Evolutionary conservation across 2,797 vertebrate species (phyloP).

Genomic region (Acrossocheilus wenchowensis): DNA sequence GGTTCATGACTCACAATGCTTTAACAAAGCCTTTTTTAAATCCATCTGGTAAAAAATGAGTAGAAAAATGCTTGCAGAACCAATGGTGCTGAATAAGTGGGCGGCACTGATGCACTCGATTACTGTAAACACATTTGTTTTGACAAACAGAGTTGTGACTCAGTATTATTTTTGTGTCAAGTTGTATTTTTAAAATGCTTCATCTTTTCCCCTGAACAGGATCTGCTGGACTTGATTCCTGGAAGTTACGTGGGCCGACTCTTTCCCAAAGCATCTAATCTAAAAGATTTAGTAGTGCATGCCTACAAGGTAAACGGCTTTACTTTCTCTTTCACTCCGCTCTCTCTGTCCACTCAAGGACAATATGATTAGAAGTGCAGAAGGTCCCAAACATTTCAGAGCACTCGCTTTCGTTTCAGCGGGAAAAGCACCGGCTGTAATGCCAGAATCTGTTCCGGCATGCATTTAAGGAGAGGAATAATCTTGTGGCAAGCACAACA

Average conservation of each 20-base stretch:
- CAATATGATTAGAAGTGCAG: neutral
- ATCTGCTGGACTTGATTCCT: constrained; percentile 85
- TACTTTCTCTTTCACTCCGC: constrained; percentile 18
- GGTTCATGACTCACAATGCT: neutral
- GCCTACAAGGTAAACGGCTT: constrained; percentile 88
- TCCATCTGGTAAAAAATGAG: neutral
- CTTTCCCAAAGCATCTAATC: constrained; percentile 88
- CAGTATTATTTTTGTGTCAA: neutral
- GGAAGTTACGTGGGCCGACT: constrained; percentile 90
- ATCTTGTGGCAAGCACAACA: constrained; percentile 73
- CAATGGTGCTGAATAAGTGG: neutral
- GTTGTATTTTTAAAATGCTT: neutral
- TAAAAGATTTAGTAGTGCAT: constrained; percentile 93
- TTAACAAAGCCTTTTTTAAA: neutral
- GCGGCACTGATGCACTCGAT: neutral
- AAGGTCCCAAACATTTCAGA: neutral
- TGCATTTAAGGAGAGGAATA: constrained; percentile 56
- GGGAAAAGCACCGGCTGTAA: constrained; percentile 18
- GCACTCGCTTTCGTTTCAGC: neutral
- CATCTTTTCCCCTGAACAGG: constrained; percentile 36
- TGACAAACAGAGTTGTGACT: neutral
- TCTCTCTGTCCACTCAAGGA: neutral
- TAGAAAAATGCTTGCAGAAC: neutral
- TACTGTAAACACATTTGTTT: neutral
- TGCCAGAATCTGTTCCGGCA: constrained; percentile 22